Conservation (phyloP, 2,797 vertebrate species). For the Enteromius trimaculatus region DNA sequence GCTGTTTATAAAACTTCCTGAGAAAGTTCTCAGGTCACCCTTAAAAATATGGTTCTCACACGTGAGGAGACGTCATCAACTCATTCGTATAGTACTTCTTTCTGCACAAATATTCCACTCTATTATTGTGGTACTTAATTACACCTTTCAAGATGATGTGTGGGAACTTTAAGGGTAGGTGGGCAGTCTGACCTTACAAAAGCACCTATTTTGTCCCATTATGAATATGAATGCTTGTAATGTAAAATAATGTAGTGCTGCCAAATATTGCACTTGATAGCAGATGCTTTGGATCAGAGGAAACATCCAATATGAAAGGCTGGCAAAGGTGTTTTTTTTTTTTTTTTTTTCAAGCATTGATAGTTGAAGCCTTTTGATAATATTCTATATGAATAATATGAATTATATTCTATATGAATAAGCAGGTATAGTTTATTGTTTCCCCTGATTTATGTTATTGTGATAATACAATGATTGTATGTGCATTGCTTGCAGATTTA, state of each 20-base stretch:
- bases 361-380: not conserved
- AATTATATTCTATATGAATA: not conserved
- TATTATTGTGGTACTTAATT: not conserved
- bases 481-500: not conserved
- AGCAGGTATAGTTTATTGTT: not conserved
- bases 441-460: not conserved
- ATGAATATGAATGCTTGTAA: not conserved
- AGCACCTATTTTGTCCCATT: not conserved
- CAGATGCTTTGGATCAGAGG: not conserved
- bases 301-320: not conserved
- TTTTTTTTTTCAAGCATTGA: not conserved
- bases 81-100: not conserved
- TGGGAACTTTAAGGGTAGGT: not conserved
- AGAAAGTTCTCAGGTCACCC: conserved; percentile 63
- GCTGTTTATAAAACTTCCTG: conserved; percentile 66
- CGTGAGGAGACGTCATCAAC: conserved; percentile 3
- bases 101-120: conserved; percentile 1
- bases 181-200: not conserved
- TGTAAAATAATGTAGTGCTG: not conserved
- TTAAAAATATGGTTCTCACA: not conserved
- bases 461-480: not conserved
- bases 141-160: conserved; percentile 14
- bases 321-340: not conserved
- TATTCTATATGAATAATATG: no score
- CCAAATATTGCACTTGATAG: not conserved